phyloP scores from a whole-genome alignment of 1,140 invertebrate species.

The Calliopsis andreniformis region DNA sequence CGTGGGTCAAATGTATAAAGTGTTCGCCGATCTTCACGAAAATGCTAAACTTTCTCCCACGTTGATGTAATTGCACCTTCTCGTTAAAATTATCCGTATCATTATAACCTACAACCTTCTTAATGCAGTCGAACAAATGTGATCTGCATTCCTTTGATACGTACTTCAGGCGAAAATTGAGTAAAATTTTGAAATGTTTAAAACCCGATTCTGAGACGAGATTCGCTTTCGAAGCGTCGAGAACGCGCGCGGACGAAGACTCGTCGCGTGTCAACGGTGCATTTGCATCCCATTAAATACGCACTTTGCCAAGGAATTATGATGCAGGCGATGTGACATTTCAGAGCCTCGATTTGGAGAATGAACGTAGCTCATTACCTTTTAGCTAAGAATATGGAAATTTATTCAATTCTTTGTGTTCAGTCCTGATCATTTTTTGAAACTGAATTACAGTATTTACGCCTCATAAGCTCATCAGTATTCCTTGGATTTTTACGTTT shows the following conservation, averaged over 20 bases:
- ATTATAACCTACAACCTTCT: too few relatives aligned
- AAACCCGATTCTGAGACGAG: background rate
- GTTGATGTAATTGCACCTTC: too few relatives aligned
- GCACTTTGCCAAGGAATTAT: slow-evolving; percentile 8
- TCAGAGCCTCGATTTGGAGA: background rate
- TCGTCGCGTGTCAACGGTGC: slow-evolving; percentile 4
- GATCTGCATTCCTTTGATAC: too few relatives aligned
- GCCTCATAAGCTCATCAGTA: too few relatives aligned
- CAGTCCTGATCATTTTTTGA: background rate
- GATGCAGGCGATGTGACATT: slow-evolving; percentile 1
- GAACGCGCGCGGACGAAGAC: background rate
- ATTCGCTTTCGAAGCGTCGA: background rate
- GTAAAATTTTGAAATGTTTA: background rate
- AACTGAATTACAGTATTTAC: too few relatives aligned
- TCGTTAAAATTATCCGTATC: too few relatives aligned
- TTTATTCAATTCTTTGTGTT: background rate
- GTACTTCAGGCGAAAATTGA: too few relatives aligned
- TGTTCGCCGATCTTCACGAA: too few relatives aligned
- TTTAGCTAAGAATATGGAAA: background rate
- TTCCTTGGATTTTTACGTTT: too few relatives aligned
- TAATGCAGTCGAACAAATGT: too few relatives aligned
- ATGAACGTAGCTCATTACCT: slow-evolving; percentile 6
- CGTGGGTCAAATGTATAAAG: too few relatives aligned
- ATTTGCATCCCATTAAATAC: slow-evolving; percentile 11
- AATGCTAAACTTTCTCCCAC: too few relatives aligned